These are phyloP conservation scores for Cavia aperea DNA, from an alignment of 2,113 vertebrate species.

Conservation along the genomic window DNA sequence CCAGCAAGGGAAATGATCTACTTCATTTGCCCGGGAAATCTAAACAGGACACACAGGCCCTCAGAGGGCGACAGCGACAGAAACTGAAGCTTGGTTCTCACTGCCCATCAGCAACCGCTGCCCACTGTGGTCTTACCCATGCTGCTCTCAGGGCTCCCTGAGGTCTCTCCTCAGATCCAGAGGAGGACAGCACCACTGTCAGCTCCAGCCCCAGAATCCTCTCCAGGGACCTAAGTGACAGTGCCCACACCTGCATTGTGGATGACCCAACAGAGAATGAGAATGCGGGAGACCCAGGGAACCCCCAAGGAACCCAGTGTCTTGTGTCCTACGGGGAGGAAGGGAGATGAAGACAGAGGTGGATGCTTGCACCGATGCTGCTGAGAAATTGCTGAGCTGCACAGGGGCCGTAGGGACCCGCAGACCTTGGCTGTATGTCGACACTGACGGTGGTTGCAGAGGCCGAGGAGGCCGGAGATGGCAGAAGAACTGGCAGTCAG, in stretches of 20 bases:
- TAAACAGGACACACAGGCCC: not conserved
- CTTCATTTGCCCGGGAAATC: not conserved
- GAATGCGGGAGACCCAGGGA: not conserved
- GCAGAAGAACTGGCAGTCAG: rapidly evolving
- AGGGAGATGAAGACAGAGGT: not conserved
- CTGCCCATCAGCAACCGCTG: not conserved
- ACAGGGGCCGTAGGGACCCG: rapidly evolving
- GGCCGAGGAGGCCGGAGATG: no score
- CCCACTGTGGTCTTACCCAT: no score
- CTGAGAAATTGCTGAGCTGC: not conserved
- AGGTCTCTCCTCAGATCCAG: not conserved
- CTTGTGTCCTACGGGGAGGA: not conserved
- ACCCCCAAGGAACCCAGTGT: not conserved
- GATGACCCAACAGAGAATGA: not conserved
- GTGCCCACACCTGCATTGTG: no score
- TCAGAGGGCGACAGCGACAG: no score
- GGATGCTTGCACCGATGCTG: not conserved
- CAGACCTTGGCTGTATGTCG: rapidly evolving
- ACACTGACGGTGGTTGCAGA: not conserved
- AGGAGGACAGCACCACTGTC: no score
- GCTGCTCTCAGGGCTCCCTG: not conserved
- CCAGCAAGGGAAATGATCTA: not conserved
- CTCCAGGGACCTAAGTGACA: not conserved
- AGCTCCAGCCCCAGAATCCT: not conserved
- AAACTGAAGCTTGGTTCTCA: not conserved